Evolutionary conservation across 2,888 invertebrate species (phyloP).

Genomic region (Noctua fimbriata): DNA sequence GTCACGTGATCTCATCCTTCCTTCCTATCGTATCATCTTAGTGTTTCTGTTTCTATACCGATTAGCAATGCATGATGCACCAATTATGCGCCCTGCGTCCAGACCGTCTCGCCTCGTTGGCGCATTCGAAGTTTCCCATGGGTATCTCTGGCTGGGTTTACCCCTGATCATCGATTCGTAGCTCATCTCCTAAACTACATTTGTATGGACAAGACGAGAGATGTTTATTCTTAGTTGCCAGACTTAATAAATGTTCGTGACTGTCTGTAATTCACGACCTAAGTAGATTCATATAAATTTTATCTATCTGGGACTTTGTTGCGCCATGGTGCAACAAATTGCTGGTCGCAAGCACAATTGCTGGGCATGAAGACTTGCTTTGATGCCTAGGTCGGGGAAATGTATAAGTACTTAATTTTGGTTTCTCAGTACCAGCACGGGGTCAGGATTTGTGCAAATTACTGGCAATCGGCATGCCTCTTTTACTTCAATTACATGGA

Average conservation of each 20-base stretch:
- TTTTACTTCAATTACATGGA: background rate
- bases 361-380: background rate
- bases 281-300: background rate
- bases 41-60: background rate
- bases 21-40: background rate
- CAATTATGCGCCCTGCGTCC: conserved; percentile 41
- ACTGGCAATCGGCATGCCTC: background rate
- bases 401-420: background rate
- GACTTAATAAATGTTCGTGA: conserved; percentile 5
- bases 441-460: background rate
- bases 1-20: background rate
- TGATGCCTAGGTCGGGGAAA: background rate
- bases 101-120: conserved; percentile 25
- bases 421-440: background rate
- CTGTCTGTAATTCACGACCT: background rate
- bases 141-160: conserved; percentile 26
- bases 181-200: conserved; percentile 19
- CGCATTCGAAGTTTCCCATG: conserved; percentile 33
- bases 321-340: background rate
- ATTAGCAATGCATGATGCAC: conserved; percentile 20
- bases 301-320: background rate
- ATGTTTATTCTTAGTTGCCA: conserved; percentile 13
- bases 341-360: background rate
- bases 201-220: conserved; percentile 21
- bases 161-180: conserved; percentile 50